These are phyloP conservation scores for Ophion obscuratus DNA, from an alignment of 2,888 invertebrate species.

Conservation along the genomic window DNA sequence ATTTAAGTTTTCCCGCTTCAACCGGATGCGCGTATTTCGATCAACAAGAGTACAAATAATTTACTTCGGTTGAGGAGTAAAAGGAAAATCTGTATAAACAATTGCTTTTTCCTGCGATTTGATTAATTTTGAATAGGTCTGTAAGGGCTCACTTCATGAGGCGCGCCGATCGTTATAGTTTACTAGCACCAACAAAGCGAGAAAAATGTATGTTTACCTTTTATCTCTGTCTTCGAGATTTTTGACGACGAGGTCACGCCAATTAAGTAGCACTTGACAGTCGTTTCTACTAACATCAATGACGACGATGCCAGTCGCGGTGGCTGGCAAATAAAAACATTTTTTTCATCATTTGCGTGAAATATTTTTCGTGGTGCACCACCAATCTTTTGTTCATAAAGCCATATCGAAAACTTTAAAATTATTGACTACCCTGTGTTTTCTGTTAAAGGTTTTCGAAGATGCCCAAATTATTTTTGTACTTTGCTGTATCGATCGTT, in stretches of 20 bases:
- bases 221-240: constrained; percentile 17
- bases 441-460: neutral
- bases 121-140: neutral
- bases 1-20: neutral
- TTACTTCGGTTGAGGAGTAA: neutral
- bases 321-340: neutral
- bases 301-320: neutral
- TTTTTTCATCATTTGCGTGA: neutral
- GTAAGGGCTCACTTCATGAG: neutral
- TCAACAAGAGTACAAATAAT: neutral
- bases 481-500: neutral
- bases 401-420: neutral
- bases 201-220: constrained; percentile 17
- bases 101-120: neutral
- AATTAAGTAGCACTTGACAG: neutral
- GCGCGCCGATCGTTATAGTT: constrained; percentile 33
- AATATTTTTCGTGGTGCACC: neutral
- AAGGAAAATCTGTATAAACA: neutral
- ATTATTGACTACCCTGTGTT: neutral
- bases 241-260: constrained; percentile 4
- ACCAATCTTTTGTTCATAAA: neutral
- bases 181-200: constrained; percentile 10
- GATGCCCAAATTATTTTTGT: neutral
- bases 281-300: neutral
- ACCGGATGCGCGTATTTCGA: neutral